phyloP scores from a whole-genome alignment of 2,113 vertebrate genomes.

The Ranitomeya imitator region DNA sequence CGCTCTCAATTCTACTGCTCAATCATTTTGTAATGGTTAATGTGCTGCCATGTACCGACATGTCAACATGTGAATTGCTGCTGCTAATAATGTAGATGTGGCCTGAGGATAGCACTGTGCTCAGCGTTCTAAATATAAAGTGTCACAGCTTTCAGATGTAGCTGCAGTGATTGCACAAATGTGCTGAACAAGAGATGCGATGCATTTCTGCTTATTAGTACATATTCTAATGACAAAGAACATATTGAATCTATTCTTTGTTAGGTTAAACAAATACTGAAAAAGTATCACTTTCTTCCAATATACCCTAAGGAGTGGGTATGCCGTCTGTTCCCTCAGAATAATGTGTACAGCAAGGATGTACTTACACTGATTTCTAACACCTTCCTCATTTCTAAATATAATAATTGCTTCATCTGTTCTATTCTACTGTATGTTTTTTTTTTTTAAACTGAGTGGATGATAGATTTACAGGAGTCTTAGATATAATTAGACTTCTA shows the following conservation, averaged over 20 bases:
- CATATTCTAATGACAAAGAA: slow-evolving; percentile 33
- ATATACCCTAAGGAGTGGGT: neutral
- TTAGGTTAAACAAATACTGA: slow-evolving; percentile 21
- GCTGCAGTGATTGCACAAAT: slow-evolving; percentile 1
- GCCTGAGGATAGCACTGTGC: neutral
- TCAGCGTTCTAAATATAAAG: slow-evolving; percentile 11
- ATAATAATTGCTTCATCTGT: slow-evolving; percentile 29
- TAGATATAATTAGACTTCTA: neutral
- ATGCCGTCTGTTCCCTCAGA: slow-evolving; percentile 26
- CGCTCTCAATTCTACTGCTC: neutral
- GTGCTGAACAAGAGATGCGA: neutral
- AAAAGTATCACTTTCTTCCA: neutral
- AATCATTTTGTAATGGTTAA: neutral
- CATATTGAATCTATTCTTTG: slow-evolving; percentile 27
- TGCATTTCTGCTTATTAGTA: slow-evolving; percentile 23
- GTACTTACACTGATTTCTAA: slow-evolving; percentile 25
- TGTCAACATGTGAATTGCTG: slow-evolving; percentile 9
- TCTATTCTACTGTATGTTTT: neutral
- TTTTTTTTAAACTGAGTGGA: neutral
- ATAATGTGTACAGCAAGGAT: neutral
- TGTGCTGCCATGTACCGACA: neutral
- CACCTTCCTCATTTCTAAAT: slow-evolving; percentile 15
- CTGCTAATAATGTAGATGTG: slow-evolving; percentile 10
- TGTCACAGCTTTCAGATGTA: neutral
- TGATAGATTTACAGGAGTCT: neutral